A percentile compares a stretch with the other conserved stretches of the same genome.
Conservation (phyloP, 2,113 vertebrate species). For the Sylvietta virens region DNA sequence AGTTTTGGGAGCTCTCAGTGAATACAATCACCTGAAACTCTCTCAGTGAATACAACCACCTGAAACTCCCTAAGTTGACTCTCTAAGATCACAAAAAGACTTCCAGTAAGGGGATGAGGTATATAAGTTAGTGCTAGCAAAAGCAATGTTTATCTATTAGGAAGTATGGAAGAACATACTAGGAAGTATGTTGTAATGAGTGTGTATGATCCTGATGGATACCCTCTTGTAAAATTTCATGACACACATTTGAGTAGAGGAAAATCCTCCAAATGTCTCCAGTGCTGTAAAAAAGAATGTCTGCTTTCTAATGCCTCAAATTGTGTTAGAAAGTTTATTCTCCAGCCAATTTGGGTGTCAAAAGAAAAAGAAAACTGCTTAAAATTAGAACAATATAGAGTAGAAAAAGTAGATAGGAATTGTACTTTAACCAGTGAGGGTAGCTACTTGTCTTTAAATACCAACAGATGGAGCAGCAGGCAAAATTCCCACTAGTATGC, state of each 20-base stretch:
- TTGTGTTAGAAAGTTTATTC: neutral
- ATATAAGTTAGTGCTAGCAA: neutral
- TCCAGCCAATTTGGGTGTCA: neutral
- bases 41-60: neutral
- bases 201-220: neutral
- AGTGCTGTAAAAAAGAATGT: fast-evolving
- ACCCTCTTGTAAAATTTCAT: neutral
- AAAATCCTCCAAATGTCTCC: neutral
- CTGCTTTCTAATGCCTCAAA: neutral
- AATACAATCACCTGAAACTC: no score
- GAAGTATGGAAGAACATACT: no score
- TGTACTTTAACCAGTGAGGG: neutral
- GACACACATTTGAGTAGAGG: neutral
- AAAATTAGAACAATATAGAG: neutral
- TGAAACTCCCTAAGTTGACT: neutral
- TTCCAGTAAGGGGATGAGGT: no score
- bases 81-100: neutral
- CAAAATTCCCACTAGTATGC: neutral
- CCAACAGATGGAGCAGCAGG: neutral
- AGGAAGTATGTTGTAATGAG: neutral
- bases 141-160: neutral
- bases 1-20: neutral
- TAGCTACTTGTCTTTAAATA: neutral
- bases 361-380: neutral
- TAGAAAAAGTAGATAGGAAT: neutral